Percentiles rank a stretch among this genome's conserved stretches.
Conservation (phyloP, 2,113 vertebrate genomes). For the Hymenochirus boettgeri region DNA sequence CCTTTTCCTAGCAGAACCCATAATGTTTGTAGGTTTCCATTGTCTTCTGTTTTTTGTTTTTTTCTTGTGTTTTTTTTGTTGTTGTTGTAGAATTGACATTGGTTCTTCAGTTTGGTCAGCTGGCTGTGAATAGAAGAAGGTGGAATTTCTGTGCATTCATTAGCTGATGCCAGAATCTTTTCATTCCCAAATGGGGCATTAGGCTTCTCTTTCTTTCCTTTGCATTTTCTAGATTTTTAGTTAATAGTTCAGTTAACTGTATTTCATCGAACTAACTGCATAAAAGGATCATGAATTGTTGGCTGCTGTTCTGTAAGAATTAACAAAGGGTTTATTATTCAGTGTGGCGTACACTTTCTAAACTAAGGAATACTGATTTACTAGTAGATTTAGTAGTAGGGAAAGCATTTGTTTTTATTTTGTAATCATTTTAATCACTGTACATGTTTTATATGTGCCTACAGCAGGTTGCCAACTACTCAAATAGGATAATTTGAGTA, state of each 20-base stretch:
- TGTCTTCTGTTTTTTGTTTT: slow-evolving; percentile 51
- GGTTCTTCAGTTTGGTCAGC: slow-evolving; percentile 51
- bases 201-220: slow-evolving; percentile 5
- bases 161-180: slow-evolving; percentile 12
- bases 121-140: slow-evolving; percentile 53
- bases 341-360: no score
- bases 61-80: slow-evolving; percentile 42
- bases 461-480: no score
- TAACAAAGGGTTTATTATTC: no score
- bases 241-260: slow-evolving; percentile 4
- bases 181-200: slow-evolving; percentile 9
- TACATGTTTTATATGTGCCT: no score
- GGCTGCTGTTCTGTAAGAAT: no score
- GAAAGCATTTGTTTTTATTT: no score
- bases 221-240: neutral
- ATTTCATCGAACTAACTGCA: neutral
- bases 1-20: slow-evolving; percentile 50
- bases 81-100: slow-evolving; percentile 55
- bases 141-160: slow-evolving; percentile 65
- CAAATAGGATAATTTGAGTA: no score
- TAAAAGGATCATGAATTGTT: no score
- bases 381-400: no score
- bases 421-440: no score
- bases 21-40: slow-evolving; percentile 52
- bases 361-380: no score